Conservation (phyloP, 2,113 vertebrate genomes). For the Dasyurus viverrinus region DNA sequence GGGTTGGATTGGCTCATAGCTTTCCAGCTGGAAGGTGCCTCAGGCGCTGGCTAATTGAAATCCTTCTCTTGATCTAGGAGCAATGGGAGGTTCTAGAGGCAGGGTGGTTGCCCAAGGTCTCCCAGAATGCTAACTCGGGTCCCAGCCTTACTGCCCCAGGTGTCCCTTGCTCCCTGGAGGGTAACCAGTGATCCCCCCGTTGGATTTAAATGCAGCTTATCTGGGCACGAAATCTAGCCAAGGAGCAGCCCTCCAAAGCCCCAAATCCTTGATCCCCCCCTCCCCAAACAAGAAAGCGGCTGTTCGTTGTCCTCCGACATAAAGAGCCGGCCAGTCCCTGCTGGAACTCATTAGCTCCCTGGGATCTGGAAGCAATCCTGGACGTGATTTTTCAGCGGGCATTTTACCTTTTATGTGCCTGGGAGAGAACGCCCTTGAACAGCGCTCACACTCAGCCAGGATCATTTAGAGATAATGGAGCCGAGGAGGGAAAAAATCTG, state of each 20-base stretch:
- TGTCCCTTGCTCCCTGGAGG: too few relatives aligned
- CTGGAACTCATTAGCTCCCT: background rate
- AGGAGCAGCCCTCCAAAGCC: too few relatives aligned
- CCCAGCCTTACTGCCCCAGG: too few relatives aligned
- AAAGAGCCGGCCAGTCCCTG: background rate
- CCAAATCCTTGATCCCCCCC: background rate
- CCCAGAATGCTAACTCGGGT: too few relatives aligned
- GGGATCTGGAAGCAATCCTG: background rate
- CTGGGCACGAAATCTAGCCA: too few relatives aligned
- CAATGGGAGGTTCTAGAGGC: too few relatives aligned
- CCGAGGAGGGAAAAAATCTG: background rate
- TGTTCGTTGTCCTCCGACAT: background rate
- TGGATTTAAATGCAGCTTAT: too few relatives aligned
- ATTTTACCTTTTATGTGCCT: too few relatives aligned
- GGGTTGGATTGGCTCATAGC: background rate
- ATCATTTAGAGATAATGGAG: background rate
- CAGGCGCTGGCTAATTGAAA: background rate
- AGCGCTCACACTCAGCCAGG: background rate
- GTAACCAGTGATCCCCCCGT: background rate
- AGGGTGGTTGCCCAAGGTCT: too few relatives aligned
- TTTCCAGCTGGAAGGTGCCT: background rate
- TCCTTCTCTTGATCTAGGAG: background rate
- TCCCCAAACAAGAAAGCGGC: background rate
- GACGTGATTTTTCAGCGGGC: background rate
- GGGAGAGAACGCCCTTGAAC: background rate